phyloP scores from a whole-genome alignment of 2,113 vertebrate genomes.

The Pelobates fuscus region DNA sequence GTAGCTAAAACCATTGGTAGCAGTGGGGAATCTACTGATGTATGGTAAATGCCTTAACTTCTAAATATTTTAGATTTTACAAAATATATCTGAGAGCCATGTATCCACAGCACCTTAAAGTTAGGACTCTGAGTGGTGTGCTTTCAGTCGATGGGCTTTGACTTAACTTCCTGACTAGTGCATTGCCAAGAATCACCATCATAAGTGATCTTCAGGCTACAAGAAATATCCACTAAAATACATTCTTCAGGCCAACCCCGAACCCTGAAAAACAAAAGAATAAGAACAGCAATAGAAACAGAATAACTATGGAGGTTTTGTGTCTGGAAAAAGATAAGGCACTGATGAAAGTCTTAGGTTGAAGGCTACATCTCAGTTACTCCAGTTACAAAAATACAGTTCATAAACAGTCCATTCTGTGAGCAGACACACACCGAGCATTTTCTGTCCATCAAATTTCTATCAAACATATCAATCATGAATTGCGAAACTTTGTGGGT shows the following conservation, averaged over 20 bases:
- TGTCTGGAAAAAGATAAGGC: conserved; percentile 79
- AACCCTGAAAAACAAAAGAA: conserved; percentile 52
- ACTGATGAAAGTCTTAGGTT: conserved; percentile 85
- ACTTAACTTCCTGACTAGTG: conserved; percentile 61
- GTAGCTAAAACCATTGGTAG: too few relatives aligned
- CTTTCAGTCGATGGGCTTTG: conserved; percentile 51
- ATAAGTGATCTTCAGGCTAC: conserved; percentile 59
- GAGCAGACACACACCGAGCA: conserved; percentile 74
- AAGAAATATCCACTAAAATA: conserved; percentile 60
- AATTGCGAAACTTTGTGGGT: conserved; percentile 66
- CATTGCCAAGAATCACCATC: conserved; percentile 57
- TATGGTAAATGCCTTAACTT: conserved; percentile 47
- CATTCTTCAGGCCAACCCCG: conserved; percentile 54
- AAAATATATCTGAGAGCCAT: neutral
- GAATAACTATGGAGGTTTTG: conserved; percentile 73
- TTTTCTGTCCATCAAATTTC: conserved; percentile 73
- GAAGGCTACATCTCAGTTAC: conserved; percentile 80
- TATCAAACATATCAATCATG: conserved; percentile 64
- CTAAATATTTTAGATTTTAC: neutral
- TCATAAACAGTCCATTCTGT: conserved; percentile 68
- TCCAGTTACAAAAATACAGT: conserved; percentile 77
- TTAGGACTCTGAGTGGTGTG: conserved; percentile 56
- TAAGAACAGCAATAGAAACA: conserved; percentile 44
- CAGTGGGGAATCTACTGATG: too few relatives aligned
- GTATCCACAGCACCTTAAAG: conserved; percentile 58